phyloP scores from a whole-genome alignment of 2,113 vertebrate genomes.

The Tursiops truncatus region DNA sequence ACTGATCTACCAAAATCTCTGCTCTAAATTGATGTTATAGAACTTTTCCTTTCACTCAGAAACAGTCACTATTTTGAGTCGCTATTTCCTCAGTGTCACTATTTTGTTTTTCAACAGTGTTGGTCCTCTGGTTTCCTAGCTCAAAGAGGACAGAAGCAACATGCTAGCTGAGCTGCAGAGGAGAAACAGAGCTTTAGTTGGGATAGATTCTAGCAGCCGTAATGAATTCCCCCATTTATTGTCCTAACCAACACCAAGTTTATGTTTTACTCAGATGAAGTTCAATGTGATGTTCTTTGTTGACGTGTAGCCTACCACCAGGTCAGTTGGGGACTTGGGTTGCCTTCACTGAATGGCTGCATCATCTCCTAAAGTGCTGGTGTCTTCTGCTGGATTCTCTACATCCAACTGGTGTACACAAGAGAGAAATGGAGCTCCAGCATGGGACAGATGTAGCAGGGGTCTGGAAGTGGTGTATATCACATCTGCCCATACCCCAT shows the following conservation, averaged over 20 bases:
- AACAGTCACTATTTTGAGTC: neutral
- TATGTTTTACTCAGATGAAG: neutral
- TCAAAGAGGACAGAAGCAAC: neutral
- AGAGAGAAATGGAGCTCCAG: neutral
- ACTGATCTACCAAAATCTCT: neutral
- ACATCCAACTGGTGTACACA: neutral
- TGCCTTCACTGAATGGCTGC: neutral
- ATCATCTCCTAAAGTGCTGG: neutral
- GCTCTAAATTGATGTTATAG: neutral
- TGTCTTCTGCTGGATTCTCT: neutral
- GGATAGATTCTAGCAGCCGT: neutral
- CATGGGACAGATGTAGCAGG: neutral
- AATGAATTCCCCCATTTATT: neutral
- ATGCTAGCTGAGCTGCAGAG: neutral
- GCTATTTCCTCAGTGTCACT: neutral
- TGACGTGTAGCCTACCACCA: neutral
- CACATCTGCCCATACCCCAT: too few relatives aligned
- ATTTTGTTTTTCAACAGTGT: neutral
- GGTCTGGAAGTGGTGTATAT: neutral
- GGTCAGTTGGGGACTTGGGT: neutral
- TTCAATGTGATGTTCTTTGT: neutral
- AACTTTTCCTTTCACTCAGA: neutral
- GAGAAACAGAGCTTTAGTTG: neutral
- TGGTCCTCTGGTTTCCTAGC: neutral
- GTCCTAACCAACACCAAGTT: neutral